These are phyloP conservation scores for Oreocharis arfaki DNA, from an alignment of 2,113 vertebrate species.

Conservation along the genomic window DNA sequence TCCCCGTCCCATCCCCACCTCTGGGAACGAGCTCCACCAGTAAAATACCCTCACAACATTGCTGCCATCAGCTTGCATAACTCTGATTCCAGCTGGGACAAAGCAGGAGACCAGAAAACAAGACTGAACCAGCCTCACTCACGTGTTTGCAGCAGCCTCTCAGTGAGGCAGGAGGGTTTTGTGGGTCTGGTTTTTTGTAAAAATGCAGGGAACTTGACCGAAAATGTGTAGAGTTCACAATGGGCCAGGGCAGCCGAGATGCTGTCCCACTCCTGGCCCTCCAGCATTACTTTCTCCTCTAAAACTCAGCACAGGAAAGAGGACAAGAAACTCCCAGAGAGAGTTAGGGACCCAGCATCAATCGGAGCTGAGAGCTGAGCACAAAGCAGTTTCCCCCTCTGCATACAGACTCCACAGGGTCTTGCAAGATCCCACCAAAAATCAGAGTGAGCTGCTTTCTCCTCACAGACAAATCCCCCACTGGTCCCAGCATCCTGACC, in stretches of 20 bases:
- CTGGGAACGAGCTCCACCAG: background rate
- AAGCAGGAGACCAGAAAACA: background rate
- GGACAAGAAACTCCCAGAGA: background rate
- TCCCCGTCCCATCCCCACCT: background rate
- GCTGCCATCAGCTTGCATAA: background rate
- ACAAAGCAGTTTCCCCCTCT: background rate
- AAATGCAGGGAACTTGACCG: background rate
- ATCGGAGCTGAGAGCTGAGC: background rate
- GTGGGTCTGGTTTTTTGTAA: background rate
- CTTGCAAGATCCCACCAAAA: background rate
- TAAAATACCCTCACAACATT: background rate
- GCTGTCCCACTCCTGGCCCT: fast-evolving
- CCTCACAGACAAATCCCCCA: fast-evolving
- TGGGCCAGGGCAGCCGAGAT: fast-evolving
- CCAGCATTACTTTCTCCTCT: background rate
- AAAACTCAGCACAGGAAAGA: background rate
- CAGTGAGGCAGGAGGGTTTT: background rate
- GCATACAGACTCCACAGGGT: fast-evolving
- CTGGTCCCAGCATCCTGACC: background rate
- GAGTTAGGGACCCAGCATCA: background rate
- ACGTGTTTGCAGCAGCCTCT: background rate
- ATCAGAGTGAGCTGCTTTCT: background rate
- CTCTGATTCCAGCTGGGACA: background rate
- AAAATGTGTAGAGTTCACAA: fast-evolving
- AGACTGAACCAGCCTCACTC: background rate